Conservation (phyloP, 2,113 vertebrate genomes). For the Solea solea region DNA sequence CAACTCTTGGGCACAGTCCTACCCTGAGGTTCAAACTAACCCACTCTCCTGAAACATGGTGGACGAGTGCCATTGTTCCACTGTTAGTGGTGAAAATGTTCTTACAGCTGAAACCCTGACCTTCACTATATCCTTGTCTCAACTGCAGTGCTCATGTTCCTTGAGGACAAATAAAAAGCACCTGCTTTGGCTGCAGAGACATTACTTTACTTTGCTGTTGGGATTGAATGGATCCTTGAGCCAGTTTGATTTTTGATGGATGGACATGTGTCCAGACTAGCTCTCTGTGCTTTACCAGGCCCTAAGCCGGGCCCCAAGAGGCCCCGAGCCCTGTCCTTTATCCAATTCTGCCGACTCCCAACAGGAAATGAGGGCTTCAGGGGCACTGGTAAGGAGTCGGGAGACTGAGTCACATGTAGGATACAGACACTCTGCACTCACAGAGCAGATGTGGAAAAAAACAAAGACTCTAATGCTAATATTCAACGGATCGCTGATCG, state of each 20-base stretch:
- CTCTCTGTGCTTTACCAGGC: slow-evolving; percentile 33
- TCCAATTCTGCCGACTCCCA: slow-evolving; percentile 67
- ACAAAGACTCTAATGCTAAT: slow-evolving; percentile 36
- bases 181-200: slow-evolving; percentile 34
- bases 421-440: slow-evolving; percentile 36
- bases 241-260: slow-evolving; percentile 59
- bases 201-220: slow-evolving; percentile 23
- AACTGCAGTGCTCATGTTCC: slow-evolving; percentile 9
- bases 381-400: slow-evolving; percentile 59
- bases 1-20: slow-evolving; percentile 47
- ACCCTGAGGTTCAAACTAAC: slow-evolving; percentile 22
- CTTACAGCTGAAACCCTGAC: slow-evolving; percentile 21
- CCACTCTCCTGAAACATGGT: slow-evolving; percentile 12
- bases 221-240: slow-evolving; percentile 41
- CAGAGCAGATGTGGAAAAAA: slow-evolving; percentile 62
- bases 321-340: slow-evolving; percentile 58
- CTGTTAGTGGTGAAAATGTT: slow-evolving; percentile 39
- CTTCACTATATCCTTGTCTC: slow-evolving; percentile 10
- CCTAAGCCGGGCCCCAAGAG: slow-evolving; percentile 60
- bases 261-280: slow-evolving; percentile 56
- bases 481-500: slow-evolving; percentile 34
- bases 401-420: slow-evolving; percentile 57
- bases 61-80: slow-evolving; percentile 51
- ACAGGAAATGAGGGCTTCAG: slow-evolving; percentile 85
- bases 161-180: slow-evolving; percentile 49